A percentile compares a stretch with the other conserved stretches of the same genome.
Evolutionary conservation across 2,797 vertebrate genomes (phyloP).

Genomic region (Urocyon cinereoargenteus): DNA sequence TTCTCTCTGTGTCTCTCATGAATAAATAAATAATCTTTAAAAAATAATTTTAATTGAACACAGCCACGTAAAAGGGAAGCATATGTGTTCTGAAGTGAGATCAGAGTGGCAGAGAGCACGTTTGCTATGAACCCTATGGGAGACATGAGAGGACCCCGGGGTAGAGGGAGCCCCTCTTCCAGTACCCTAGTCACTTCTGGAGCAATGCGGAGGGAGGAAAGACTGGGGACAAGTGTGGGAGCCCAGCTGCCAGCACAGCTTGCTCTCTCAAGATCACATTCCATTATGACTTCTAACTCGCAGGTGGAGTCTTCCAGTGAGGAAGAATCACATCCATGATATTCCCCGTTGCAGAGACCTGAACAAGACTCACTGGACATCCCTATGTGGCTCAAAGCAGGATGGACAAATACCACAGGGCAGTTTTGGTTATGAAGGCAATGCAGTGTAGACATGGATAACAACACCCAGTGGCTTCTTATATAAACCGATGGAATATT

Average conservation of each 20-base stretch:
- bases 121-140: not conserved
- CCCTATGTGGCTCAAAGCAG: not conserved
- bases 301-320: not conserved
- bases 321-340: not conserved
- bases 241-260: not conserved
- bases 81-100: slow-evolving; percentile 78
- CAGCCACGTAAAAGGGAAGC: slow-evolving; percentile 65
- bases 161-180: not conserved
- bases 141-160: not conserved
- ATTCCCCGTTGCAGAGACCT: fast-evolving
- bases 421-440: not conserved
- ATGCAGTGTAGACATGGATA: not conserved
- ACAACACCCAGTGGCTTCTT: not conserved
- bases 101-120: slow-evolving; percentile 80
- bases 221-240: fast-evolving
- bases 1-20: too few species aligned
- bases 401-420: not conserved
- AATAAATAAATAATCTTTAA: too few species aligned
- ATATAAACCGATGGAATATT: not conserved
- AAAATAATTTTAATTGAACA: slow-evolving; percentile 80
- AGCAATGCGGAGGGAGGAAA: fast-evolving
- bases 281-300: not conserved
- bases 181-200: fast-evolving
- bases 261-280: not conserved
- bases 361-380: not conserved